phyloP scores from a whole-genome alignment of 2,113 vertebrate genomes.

The Burhinus oedicnemus region DNA sequence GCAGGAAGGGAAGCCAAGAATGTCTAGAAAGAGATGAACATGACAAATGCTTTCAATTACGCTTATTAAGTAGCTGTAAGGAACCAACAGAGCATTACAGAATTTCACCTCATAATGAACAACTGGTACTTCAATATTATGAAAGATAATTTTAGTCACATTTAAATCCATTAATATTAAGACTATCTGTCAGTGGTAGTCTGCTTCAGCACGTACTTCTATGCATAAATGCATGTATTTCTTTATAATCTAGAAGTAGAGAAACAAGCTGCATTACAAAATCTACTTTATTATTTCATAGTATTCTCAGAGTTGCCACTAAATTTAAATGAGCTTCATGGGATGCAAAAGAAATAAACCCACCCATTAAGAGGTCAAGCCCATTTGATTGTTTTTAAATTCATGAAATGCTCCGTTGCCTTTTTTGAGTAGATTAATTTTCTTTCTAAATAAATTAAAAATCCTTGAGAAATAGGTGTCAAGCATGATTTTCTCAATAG shows the following conservation, averaged over 20 bases:
- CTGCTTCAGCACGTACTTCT: neutral
- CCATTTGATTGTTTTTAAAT: neutral
- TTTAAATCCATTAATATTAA: neutral
- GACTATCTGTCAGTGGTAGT: neutral
- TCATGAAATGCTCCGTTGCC: neutral
- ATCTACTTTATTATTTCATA: neutral
- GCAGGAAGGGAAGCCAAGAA: neutral
- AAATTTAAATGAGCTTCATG: neutral
- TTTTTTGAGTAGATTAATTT: neutral
- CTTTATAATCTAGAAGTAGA: neutral
- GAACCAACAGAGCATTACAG: neutral
- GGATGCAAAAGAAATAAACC: neutral
- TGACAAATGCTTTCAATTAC: neutral
- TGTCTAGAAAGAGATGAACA: neutral
- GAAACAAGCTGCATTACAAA: neutral
- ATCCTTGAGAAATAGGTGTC: neutral
- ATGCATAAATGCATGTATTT: neutral
- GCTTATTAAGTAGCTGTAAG: neutral
- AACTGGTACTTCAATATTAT: neutral
- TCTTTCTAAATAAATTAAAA: neutral
- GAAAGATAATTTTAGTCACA: neutral
- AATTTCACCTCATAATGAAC: neutral
- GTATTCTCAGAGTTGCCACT: neutral
- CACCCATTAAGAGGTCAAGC: neutral
- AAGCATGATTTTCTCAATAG: neutral